phyloP scores from a whole-genome alignment of 2,797 vertebrate genomes.

The Megalops cyprinoides region DNA sequence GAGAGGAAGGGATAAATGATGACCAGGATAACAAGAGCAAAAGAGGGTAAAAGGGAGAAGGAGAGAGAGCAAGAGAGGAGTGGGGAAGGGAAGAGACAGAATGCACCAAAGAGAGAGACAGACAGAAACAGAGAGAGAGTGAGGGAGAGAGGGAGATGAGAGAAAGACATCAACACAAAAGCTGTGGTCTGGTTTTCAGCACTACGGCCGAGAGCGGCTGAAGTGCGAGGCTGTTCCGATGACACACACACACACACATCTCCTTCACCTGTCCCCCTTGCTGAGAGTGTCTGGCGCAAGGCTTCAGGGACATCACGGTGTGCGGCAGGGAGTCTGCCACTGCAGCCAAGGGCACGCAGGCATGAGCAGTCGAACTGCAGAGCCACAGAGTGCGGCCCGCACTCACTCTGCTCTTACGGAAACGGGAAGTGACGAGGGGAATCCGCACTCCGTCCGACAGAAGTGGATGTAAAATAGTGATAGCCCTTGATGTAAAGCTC shows the following conservation, averaged over 20 bases:
- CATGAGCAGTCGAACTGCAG: not conserved
- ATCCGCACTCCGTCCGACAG: not conserved
- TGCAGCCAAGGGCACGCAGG: not conserved
- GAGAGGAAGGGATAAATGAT: too few species aligned
- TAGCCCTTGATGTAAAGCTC: too few species aligned
- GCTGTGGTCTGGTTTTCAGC: not conserved
- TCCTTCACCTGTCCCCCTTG: not conserved
- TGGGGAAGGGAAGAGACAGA: not conserved
- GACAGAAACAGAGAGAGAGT: not conserved
- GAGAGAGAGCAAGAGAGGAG: not conserved
- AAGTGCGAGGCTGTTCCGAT: too few species aligned
- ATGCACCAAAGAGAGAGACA: not conserved
- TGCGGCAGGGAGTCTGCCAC: too few species aligned
- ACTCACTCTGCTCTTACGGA: not conserved
- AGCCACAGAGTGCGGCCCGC: not conserved
- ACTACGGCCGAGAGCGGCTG: too few species aligned
- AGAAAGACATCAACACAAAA: too few species aligned
- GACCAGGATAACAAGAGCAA: too few species aligned
- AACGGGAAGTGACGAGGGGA: not conserved
- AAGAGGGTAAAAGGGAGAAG: not conserved
- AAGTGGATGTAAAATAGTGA: too few species aligned
- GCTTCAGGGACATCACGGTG: not conserved
- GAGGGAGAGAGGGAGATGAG: not conserved
- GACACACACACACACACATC: not conserved
- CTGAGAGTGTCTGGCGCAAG: not conserved